Evolutionary conservation across 2,888 invertebrate genomes (phyloP).

Genomic region (Tipula helvola): DNA sequence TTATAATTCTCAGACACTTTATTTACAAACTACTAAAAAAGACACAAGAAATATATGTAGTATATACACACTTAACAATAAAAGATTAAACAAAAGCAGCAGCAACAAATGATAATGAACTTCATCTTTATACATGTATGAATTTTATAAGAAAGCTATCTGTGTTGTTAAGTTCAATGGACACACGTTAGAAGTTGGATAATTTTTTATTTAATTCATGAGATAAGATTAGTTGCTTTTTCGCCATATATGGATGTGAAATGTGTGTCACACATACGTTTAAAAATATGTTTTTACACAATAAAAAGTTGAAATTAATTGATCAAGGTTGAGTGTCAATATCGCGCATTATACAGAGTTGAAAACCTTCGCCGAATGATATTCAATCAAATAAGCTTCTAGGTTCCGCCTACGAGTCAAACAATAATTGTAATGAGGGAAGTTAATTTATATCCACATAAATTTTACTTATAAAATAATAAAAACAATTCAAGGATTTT

Average conservation of each 20-base stretch:
- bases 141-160: not conserved
- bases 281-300: not conserved
- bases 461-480: not conserved
- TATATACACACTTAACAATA: not conserved
- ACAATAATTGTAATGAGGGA: not conserved
- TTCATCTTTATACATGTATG: not conserved
- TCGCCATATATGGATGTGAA: not conserved
- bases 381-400: not conserved
- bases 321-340: not conserved
- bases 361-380: not conserved
- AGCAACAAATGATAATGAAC: not conserved
- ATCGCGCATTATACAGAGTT: not conserved
- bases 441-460: not conserved
- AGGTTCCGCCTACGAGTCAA: not conserved
- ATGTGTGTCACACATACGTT: not conserved
- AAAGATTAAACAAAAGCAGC: not conserved
- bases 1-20: not conserved
- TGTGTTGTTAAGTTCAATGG: not conserved
- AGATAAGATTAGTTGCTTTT: not conserved
- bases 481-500: not conserved
- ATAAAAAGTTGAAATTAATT: not conserved
- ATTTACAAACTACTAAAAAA: not conserved
- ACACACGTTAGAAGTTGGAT: not conserved
- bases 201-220: not conserved
- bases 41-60: not conserved